phyloP scores from a whole-genome alignment of 2,113 vertebrate species.

The Panthera leo region DNA sequence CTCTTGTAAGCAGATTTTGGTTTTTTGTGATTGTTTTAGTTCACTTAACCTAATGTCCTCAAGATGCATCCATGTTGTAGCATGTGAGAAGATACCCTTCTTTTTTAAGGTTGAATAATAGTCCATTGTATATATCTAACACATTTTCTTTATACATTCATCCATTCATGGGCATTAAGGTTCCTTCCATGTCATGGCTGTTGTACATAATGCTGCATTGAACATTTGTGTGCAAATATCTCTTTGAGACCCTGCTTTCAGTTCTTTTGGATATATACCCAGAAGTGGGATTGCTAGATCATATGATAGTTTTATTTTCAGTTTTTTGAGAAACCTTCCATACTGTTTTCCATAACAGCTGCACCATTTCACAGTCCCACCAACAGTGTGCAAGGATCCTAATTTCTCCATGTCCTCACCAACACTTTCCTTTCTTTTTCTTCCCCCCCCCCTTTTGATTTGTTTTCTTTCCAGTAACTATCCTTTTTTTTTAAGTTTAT shows the following conservation, averaged over 20 bases:
- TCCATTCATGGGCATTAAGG: neutral
- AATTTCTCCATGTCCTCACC: neutral
- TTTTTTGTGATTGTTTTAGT: neutral
- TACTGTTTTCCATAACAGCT: neutral
- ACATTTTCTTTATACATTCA: neutral
- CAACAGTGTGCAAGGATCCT: neutral
- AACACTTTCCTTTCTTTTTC: neutral
- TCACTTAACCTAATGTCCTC: neutral
- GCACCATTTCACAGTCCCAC: neutral
- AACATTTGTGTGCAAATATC: neutral
- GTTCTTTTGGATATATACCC: neutral
- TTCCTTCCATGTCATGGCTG: neutral
- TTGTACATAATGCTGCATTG: neutral
- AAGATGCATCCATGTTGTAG: neutral
- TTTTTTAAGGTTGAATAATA: neutral
- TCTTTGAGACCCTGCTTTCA: neutral
- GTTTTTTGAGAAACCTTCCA: neutral
- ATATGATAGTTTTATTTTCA: neutral
- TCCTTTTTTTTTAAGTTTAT: neutral
- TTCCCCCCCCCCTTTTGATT: neutral
- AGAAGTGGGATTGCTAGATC: neutral
- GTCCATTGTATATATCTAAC: neutral
- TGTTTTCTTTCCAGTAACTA: neutral
- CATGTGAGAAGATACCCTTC: neutral
- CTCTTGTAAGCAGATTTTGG: neutral